These are phyloP conservation scores for Sinocyclocheilus anophthalmus DNA, from an alignment of 2,113 vertebrate species.

Conservation along the genomic window DNA sequence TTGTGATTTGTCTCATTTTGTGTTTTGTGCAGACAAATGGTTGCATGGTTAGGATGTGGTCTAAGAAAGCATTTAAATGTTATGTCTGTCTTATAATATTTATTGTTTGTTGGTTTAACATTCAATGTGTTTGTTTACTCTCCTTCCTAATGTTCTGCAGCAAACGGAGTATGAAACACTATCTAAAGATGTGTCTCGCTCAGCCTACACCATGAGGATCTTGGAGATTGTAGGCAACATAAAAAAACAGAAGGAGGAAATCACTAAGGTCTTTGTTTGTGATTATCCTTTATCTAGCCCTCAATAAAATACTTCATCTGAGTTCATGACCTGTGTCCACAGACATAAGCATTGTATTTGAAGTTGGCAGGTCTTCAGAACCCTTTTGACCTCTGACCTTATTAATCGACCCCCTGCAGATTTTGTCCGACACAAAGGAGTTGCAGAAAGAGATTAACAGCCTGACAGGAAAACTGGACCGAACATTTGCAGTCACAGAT, in stretches of 20 bases:
- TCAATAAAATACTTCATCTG: constrained; percentile 20
- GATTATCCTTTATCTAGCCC: neutral
- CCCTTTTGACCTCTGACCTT: constrained; percentile 23
- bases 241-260: constrained; percentile 92
- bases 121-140: neutral
- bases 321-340: neutral
- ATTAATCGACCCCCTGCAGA: constrained; percentile 68
- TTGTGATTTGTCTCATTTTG: neutral
- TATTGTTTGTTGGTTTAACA: constrained; percentile 5
- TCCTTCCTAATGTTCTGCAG: constrained; percentile 60
- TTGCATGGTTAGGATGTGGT: neutral
- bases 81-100: neutral
- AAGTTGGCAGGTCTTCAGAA: constrained; percentile 22
- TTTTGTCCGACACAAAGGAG: constrained; percentile 87
- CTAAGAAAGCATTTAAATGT: neutral
- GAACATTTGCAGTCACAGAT: constrained; percentile 90
- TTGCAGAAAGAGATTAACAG: constrained; percentile 93
- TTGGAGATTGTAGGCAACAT: constrained; percentile 92
- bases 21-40: too few species aligned
- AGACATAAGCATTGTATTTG: constrained; percentile 1
- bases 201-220: constrained; percentile 89
- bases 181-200: constrained; percentile 83
- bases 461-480: constrained; percentile 89
- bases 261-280: constrained; percentile 81
- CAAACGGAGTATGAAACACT: constrained; percentile 83